These are phyloP conservation scores for Drosophila mimica DNA, from an alignment of 2,888 invertebrate species.

Conservation along the genomic window DNA sequence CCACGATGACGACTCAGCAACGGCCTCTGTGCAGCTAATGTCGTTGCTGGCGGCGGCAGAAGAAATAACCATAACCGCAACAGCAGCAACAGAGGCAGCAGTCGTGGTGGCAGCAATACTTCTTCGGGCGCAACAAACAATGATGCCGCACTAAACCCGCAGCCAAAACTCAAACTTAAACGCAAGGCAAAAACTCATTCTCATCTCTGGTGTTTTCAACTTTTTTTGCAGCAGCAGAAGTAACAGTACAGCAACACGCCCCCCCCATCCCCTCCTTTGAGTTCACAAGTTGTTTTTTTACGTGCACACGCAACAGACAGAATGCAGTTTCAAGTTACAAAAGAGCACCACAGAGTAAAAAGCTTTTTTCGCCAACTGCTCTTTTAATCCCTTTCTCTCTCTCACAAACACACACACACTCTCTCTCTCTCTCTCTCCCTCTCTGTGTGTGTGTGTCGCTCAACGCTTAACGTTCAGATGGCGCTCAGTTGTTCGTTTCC, in stretches of 20 bases:
- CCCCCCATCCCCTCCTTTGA: background rate
- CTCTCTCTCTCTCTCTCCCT: slow-evolving; percentile 17
- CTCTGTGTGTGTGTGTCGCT: slow-evolving; percentile 5
- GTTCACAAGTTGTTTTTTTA: slow-evolving; percentile 14
- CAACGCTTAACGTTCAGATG: slow-evolving; percentile 10
- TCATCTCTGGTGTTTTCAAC: slow-evolving; percentile 9
- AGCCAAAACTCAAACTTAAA: slow-evolving; percentile 29
- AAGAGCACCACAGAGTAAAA: slow-evolving; percentile 56
- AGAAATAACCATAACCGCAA: slow-evolving; percentile 63
- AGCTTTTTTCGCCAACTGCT: slow-evolving; percentile 52
- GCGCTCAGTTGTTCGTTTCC: slow-evolving; percentile 67
- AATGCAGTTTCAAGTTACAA: slow-evolving; percentile 67
- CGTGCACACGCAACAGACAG: slow-evolving; percentile 55
- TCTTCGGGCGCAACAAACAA: slow-evolving; percentile 55
- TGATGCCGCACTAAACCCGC: slow-evolving; percentile 51
- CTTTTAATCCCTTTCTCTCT: slow-evolving; percentile 1
- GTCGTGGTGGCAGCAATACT: slow-evolving; percentile 24
- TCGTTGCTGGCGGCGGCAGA: slow-evolving; percentile 48
- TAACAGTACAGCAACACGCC: background rate
- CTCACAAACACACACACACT: background rate
- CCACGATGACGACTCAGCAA: slow-evolving; percentile 29
- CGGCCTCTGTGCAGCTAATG: slow-evolving; percentile 50
- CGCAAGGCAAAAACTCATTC: slow-evolving; percentile 20
- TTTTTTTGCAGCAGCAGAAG: background rate
- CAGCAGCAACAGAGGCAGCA: slow-evolving; percentile 36